Conservation (phyloP, 2,888 invertebrate genomes). For the Drosophila putrida region DNA sequence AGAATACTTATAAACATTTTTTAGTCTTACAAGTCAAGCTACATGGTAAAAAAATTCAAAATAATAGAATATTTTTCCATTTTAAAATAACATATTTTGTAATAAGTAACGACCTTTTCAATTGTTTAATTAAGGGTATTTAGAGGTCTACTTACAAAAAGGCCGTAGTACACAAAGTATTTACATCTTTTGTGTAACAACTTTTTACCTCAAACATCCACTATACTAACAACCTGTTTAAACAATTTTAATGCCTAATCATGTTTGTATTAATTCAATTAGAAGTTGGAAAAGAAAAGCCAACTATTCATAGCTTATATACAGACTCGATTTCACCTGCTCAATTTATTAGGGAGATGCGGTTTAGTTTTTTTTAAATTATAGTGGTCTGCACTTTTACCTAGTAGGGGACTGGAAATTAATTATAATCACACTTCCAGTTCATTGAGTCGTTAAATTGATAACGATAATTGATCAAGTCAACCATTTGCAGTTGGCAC, state of each 20-base stretch:
- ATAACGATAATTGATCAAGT: neutral
- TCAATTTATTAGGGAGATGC: neutral
- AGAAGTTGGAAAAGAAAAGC: neutral
- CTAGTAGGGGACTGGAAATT: too few species aligned
- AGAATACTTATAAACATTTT: too few species aligned
- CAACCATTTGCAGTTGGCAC: conserved; percentile 3
- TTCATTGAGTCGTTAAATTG: neutral
- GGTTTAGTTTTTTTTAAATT: too few species aligned
- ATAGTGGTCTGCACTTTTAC: too few species aligned
- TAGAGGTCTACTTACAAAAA: too few species aligned
- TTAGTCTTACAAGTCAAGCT: too few species aligned
- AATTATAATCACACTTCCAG: neutral
- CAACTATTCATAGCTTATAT: neutral
- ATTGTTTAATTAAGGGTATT: too few species aligned
- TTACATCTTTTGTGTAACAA: neutral
- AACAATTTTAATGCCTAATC: neutral
- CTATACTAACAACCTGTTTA: neutral
- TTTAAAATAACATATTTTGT: too few species aligned
- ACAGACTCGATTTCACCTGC: neutral
- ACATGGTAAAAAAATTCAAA: too few species aligned
- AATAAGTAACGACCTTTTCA: too few species aligned
- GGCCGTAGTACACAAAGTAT: too few species aligned
- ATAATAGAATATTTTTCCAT: too few species aligned
- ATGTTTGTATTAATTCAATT: neutral
- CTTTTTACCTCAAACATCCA: neutral